phyloP scores from a whole-genome alignment of 2,888 invertebrate species.

The Galeruca laticollis region DNA sequence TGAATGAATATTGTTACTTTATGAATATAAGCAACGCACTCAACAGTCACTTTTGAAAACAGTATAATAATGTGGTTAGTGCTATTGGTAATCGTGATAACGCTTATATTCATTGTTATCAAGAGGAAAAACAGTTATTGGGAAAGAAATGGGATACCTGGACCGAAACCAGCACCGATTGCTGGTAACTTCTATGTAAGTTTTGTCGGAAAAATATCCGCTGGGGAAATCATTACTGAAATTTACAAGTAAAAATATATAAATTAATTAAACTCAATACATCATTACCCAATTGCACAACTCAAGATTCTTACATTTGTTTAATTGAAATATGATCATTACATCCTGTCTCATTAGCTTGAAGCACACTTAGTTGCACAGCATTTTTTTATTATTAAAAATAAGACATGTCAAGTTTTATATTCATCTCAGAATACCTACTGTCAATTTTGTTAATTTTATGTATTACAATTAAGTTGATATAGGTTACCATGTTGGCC shows the following conservation, averaged over 20 bases:
- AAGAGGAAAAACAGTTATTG: slow-evolving; percentile 41
- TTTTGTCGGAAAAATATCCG: slow-evolving; percentile 47
- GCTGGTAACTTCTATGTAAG: slow-evolving; percentile 54
- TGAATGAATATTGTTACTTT: background rate
- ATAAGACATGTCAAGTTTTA: no score
- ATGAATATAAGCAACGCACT: background rate
- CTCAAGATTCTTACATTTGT: no score
- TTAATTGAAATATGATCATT: no score
- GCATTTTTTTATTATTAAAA: no score
- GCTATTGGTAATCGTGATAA: slow-evolving; percentile 20
- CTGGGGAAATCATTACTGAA: slow-evolving; percentile 42
- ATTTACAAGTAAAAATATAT: slow-evolving; percentile 36
- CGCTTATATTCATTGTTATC: slow-evolving; percentile 14
- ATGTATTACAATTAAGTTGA: no score
- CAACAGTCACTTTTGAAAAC: background rate
- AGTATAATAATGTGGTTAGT: slow-evolving; percentile 34
- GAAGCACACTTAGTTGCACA: no score
- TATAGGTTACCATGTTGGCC: no score
- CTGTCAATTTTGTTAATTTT: no score
- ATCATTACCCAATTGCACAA: no score
- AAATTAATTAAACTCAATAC: background rate
- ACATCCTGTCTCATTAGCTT: no score
- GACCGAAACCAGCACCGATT: slow-evolving; percentile 48
- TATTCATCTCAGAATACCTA: no score
- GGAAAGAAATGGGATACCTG: slow-evolving; percentile 49